Evolutionary conservation across 2,888 invertebrate genomes (phyloP), one percentile per base, ranked within the genome.

Genomic region (Caenorhabditis sinica): DNA sequence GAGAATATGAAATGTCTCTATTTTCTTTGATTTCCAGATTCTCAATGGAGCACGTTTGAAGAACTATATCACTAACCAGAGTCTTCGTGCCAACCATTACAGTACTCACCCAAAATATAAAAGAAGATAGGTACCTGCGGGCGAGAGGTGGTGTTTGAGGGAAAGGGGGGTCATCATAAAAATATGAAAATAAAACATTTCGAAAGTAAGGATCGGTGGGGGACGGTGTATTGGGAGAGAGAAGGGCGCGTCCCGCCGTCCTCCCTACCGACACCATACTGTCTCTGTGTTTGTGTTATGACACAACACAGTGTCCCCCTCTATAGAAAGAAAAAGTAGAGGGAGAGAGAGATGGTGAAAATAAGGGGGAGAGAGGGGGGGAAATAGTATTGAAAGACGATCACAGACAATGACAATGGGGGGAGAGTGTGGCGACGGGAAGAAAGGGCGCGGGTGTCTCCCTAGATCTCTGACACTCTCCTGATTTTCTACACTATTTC

Each of bases 271-370:
- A 68, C 69, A 77, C 77, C 77, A 77, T 77, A 77, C 77, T 77
- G 77, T 73, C 73, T 63, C 45, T 63, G 49, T 73, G 73, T 77
- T 77, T 77, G 77, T 77, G 77, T 77, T 77, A 69, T 77, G 77
- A 77, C 77, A 77, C 77, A 77, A 77, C 69, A 43, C 69, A 43
- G 49, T 61, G 60, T 40, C 58, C 60, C 58, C 17, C 28, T 13
- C 9, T 8, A n/a, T 28, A 9, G 25, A 25, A 43, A 30, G 23
- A 17, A 30, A 51, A 51, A 11, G 28, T n/a, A 51, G 17, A 63
- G 20, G 53, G 61, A 61, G 36, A 61, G 23, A 45, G 36, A n/a
- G 25, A 23, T 51, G 36, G 25, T 40, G 63, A 49, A 30, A 63
- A 20, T 23, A 40, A 17, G 25, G 17, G 40, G 36, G 43, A 65